A percentile compares a stretch with the other conserved stretches of the same genome.
These are phyloP conservation scores for Cotesia congregata DNA, from an alignment of 2,888 invertebrate species.

Conservation along the genomic window DNA sequence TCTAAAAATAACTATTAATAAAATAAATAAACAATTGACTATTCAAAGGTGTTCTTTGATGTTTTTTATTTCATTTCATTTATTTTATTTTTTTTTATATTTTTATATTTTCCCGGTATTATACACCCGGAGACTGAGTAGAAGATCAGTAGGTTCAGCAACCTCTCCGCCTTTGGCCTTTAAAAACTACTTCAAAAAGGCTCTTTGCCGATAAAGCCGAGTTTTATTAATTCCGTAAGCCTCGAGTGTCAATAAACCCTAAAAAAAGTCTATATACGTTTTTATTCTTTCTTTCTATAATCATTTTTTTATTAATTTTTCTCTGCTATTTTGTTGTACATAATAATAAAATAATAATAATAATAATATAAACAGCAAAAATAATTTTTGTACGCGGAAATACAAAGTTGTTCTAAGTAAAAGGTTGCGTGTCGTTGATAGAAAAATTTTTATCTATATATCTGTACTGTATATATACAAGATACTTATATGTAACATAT, in stretches of 20 bases:
- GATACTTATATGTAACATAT: background rate
- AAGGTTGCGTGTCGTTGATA: background rate
- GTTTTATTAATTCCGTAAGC: background rate
- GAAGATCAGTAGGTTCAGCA: background rate
- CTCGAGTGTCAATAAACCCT: background rate
- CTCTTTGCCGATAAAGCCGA: background rate
- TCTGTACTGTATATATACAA: background rate
- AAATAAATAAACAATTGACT: slow-evolving; percentile 5
- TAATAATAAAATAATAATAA: too few species aligned
- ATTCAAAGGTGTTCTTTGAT: slow-evolving; percentile 12
- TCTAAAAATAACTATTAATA: background rate
- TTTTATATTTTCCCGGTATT: slow-evolving; percentile 12
- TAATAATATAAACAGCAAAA: too few species aligned
- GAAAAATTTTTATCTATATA: background rate
- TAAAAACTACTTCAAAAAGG: background rate
- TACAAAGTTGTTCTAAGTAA: background rate
- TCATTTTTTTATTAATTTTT: background rate
- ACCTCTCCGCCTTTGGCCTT: background rate
- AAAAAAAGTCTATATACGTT: background rate
- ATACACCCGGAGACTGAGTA: background rate
- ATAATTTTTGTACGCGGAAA: background rate
- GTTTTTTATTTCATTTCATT: background rate
- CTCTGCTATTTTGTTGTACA: background rate
- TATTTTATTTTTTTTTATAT: slow-evolving; percentile 1
- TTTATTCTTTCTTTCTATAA: background rate